A percentile compares a stretch with the other conserved stretches of the same genome.
Conservation (phyloP, 2,113 vertebrate species). For the Syrrhaptes paradoxus region DNA sequence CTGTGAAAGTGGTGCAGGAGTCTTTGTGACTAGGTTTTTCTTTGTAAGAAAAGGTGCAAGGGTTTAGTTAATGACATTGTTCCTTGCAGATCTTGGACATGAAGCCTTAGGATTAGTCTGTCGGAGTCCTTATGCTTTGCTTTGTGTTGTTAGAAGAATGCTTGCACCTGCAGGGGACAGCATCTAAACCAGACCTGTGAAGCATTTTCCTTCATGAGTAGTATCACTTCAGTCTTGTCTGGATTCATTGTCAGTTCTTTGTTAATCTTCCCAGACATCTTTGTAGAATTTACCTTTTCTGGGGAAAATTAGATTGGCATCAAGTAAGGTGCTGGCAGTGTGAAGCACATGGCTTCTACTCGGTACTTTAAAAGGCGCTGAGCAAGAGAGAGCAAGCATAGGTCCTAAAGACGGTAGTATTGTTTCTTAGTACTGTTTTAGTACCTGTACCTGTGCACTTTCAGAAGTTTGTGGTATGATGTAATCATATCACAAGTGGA, state of each 20-base stretch:
- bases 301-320: background rate
- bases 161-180: background rate
- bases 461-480: background rate
- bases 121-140: background rate
- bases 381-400: background rate
- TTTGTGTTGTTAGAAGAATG: background rate
- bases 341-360: background rate
- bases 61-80: background rate
- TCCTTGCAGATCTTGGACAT: background rate
- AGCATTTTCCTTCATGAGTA: background rate
- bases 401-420: background rate
- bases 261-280: background rate
- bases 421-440: background rate
- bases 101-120: background rate
- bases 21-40: background rate
- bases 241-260: background rate
- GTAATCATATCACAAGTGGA: background rate
- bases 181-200: background rate
- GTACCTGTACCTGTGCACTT: background rate
- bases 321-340: background rate
- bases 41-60: background rate
- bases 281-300: background rate
- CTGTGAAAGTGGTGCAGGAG: background rate
- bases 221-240: background rate
- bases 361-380: background rate